phyloP scores from a whole-genome alignment of 2,888 invertebrate genomes.

The Lydus trimaculatus region DNA sequence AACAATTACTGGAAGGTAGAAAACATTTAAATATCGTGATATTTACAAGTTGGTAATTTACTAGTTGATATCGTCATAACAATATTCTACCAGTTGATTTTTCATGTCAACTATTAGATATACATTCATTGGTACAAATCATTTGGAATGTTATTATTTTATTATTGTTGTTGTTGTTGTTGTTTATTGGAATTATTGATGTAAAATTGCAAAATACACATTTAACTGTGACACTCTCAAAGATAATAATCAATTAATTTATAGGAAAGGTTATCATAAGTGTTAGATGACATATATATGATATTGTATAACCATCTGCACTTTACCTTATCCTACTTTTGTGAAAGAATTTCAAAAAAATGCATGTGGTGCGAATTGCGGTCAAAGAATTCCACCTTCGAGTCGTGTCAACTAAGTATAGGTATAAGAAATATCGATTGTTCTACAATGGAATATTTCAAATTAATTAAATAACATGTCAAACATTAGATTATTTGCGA shows the following conservation, averaged over 20 bases:
- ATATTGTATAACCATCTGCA: background rate
- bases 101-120: slow-evolving; percentile 17
- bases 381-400: background rate
- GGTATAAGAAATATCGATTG: background rate
- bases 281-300: background rate
- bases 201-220: background rate
- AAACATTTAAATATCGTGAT: slow-evolving; percentile 26
- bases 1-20: slow-evolving; percentile 16
- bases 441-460: background rate
- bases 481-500: too few relatives aligned
- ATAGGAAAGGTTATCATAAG: slow-evolving; percentile 17
- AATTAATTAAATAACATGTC: background rate
- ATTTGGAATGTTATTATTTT: background rate
- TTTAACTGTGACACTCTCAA: slow-evolving; percentile 12
- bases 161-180: background rate
- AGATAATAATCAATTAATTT: slow-evolving; percentile 21
- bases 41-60: slow-evolving; percentile 20
- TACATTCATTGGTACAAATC: slow-evolving; percentile 1
- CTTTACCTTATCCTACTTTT: slow-evolving; percentile 8
- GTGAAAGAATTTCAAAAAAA: background rate
- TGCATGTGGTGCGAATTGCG: background rate
- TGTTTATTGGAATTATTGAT: background rate
- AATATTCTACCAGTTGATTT: slow-evolving; percentile 16
- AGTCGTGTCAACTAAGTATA: background rate
- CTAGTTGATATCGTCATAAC: slow-evolving; percentile 21